Evolutionary conservation across 2,113 vertebrate species (phyloP), one percentile per base, ranked within the genome.

Genomic region (Pseudorhombus dupliciocellatus): DNA sequence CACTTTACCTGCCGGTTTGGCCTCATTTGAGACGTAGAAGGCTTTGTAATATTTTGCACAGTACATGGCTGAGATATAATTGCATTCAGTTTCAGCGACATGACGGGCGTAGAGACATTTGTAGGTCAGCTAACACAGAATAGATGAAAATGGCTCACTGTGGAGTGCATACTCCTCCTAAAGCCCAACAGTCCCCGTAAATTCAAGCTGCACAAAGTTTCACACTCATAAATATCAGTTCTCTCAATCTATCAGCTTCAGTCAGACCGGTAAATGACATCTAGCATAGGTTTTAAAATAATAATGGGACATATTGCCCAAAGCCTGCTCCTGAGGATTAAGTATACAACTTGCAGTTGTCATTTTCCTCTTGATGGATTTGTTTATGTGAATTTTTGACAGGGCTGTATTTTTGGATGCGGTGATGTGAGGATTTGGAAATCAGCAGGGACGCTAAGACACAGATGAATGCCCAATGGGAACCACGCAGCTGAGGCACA

Each of bases 401-500:
- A 48, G 51, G 20, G 51, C 25, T 55, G n/a, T 26, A 53, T 78
- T 80, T 72, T 79, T 54, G 31, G 26, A 74, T 63, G 54, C 46
- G 57, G 50, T 66, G 70, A 82, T 73, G 55, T 52, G 51, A 70
- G 30, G 52, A 65, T 70, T 73, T 72, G 42, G 7, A 81, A 78
- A 77, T 52, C 46, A 52, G 52, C 26, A 48, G 10, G 26, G 75
- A 68, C 73, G 34, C 28, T 22, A 26, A 70, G 44, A 78, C 20
- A 37, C 8, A 62, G 55, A 77, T 75, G 81, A 81, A 80, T 73
- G 26, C 59, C 66, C 42, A 64, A 9, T 66, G 81, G 78, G 75
- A 83, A 77, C 69, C 42, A 52, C 54, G 4, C 67, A 73, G 66
- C 68, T 85, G 84, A 80, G 80, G 58, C 70, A 66, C 65, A 56